phyloP scores from a whole-genome alignment of 2,797 vertebrate species.

The Poeciliopsis gracilis region DNA sequence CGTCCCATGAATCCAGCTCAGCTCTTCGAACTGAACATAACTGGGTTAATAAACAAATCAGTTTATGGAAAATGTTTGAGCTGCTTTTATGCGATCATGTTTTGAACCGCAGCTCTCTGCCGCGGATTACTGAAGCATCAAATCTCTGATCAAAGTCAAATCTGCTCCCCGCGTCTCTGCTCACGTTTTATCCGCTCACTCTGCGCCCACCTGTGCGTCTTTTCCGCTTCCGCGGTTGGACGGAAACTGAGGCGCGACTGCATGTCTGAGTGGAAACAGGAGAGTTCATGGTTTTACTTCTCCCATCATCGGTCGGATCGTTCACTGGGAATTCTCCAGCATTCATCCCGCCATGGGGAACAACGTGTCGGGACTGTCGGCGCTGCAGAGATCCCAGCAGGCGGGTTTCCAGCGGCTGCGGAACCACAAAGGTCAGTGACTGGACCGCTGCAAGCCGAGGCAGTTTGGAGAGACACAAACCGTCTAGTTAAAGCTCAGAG shows the following conservation, averaged over 20 bases:
- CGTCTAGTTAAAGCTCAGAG: not conserved
- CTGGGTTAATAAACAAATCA: not conserved
- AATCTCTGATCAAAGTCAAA: constrained; percentile 41
- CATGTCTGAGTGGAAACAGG: not conserved
- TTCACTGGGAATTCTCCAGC: not conserved
- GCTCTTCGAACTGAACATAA: not conserved
- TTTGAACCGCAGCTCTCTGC: not conserved
- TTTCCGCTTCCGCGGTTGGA: not conserved
- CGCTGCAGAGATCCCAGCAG: constrained; percentile 70
- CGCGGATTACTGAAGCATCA: constrained; percentile 34
- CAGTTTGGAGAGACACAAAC: not conserved
- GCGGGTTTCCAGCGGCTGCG: constrained; percentile 70
- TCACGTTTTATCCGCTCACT: constrained; percentile 5
- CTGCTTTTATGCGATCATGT: not conserved
- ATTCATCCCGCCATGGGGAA: constrained; percentile 60
- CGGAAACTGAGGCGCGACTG: not conserved
- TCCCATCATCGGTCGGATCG: not conserved
- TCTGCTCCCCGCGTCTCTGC: constrained; percentile 16
- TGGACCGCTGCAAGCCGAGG: not conserved
- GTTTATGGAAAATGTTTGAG: not conserved
- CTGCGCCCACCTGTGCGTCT: constrained; percentile 37
- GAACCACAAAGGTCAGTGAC: constrained; percentile 73
- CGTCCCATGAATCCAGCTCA: not conserved
- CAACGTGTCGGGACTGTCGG: constrained; percentile 61
- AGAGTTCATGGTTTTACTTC: not conserved